Conservation (phyloP, 2,888 invertebrate species). For the Leucania comma region DNA sequence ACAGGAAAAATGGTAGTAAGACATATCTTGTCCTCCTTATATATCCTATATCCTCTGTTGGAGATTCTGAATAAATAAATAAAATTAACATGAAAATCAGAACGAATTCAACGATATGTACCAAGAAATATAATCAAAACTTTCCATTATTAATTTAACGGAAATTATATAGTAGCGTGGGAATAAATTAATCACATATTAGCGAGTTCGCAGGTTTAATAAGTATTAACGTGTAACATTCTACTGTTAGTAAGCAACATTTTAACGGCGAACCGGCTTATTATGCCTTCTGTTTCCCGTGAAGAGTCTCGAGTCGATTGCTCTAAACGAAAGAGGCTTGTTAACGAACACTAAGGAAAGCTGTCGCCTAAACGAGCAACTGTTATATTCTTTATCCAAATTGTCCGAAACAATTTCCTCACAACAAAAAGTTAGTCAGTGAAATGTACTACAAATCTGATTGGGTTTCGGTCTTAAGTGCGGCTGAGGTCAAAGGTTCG, state of each 20-base stretch:
- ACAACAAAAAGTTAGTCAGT: constrained; percentile 34
- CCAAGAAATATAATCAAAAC: constrained; percentile 18
- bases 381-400: constrained; percentile 65
- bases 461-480: constrained; percentile 28
- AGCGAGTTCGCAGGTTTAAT: constrained; percentile 29
- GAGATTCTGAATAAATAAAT: background rate
- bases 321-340: constrained; percentile 70
- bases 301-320: constrained; percentile 74
- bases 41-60: too few species aligned
- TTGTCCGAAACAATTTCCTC: constrained; percentile 42
- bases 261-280: constrained; percentile 56
- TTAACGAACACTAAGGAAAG: constrained; percentile 67
- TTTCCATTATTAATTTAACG: background rate
- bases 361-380: constrained; percentile 65
- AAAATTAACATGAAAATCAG: background rate
- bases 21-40: too few species aligned
- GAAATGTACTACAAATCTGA: constrained; percentile 38
- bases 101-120: background rate
- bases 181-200: constrained; percentile 17
- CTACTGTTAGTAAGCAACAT: constrained; percentile 37
- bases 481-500: constrained; percentile 34
- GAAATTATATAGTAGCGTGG: constrained; percentile 14
- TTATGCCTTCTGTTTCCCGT: constrained; percentile 65
- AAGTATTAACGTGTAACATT: constrained; percentile 27
- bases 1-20: too few species aligned